Evolutionary conservation across 2,113 vertebrate genomes (phyloP), one percentile per base, ranked within the genome.

Genomic region (Melanerpes aurifrons): DNA sequence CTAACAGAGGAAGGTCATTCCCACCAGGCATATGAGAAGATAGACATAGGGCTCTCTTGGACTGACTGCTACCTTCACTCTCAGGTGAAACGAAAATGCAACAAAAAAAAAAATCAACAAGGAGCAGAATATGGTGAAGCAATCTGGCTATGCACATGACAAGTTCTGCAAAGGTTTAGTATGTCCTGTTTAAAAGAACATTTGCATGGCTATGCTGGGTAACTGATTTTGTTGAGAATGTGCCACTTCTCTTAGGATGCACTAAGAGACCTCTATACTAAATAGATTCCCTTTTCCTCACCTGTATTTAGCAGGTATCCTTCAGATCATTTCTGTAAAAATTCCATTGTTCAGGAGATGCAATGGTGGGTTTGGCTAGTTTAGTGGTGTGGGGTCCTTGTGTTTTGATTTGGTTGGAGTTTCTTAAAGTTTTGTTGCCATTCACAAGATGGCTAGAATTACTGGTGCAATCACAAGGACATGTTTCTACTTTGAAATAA

Each of bases 71-170:
- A 29, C 58, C 79, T 72, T 10, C 31, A 31, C 25, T 50, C 15
- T 20, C 69, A 90, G 11, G n/a, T 62, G 26, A 82, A 83, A 78
- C 28, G 48, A 43, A 84, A 86, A 82, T 32, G 24, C 47, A 85
- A 70, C 40, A 50, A 71, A 29, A 25, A 2, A 64, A 58, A 25
- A 2, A 64, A 58, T 82, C 16, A 81, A 45, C 5, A 31, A 72
- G 37, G 25, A 83, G 58, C 21, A 79, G 48, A 6, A 26, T 6
- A 24, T 21, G 35, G 25, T 21, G 16, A 68, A 22, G 15, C 26
- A n/a, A 73, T 56, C 48, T 56, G 48, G 64, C 35, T 47, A 19
- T 0, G 2, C 1, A 4, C 26, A 26, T 2, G 9, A 15, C 56
- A 48, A 24, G 13, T n/a, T 80, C 67, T 29, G 32, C 35, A 29